Base-by-base conservation (phyloP, 1,140 invertebrate genomes). In the Temnothorax longispinosus region DNA sequence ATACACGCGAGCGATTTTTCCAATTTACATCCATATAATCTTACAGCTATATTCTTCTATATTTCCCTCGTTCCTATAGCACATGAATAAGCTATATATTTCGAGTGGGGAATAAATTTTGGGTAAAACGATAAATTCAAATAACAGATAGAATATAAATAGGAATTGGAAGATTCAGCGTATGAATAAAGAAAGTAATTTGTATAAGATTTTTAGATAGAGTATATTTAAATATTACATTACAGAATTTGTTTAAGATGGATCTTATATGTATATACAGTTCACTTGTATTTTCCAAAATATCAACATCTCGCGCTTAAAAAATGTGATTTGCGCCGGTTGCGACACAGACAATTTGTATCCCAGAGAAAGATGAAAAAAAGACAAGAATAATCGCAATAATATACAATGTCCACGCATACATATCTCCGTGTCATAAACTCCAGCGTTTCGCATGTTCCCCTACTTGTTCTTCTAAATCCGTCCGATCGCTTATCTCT, bases 401-500 rank as follows among this genome's bases (percentile, higher is more conserved):
- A 38, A 47, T 58, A 18, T 32, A 56, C 10, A 50, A 62, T 13
- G 13, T n/a, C 18, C 10, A 50, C 6, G 13, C 18, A 5, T n/a
- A 35, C 7, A 32, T 81, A 71, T 71, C n/a, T 56, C 11, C 10
- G 5, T n/a, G 18, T 44, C n/a, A 75, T 62, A 82, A 82, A 71
- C 47, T 65, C 18, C 6, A 35, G 15, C 13, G 10, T 82, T 82
- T 82, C 27, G 13, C 18, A 58, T 72, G 38, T 81, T 52, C 32
- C 21, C 69, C 21, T 21, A 10, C 62, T 27, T 60, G 41, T 74
- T 60, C 80, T 60, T 75, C 41, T 38, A 84, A 84, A 74, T 84
- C 54, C 69, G 41, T 60, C 54, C 54, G 80, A 84, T 84, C 69
- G 69, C 69, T 84, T 84, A 84, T 60, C 41, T 84, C 54, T 75